phyloP scores from a whole-genome alignment of 2,113 vertebrate species.

The Synodontis membranacea region DNA sequence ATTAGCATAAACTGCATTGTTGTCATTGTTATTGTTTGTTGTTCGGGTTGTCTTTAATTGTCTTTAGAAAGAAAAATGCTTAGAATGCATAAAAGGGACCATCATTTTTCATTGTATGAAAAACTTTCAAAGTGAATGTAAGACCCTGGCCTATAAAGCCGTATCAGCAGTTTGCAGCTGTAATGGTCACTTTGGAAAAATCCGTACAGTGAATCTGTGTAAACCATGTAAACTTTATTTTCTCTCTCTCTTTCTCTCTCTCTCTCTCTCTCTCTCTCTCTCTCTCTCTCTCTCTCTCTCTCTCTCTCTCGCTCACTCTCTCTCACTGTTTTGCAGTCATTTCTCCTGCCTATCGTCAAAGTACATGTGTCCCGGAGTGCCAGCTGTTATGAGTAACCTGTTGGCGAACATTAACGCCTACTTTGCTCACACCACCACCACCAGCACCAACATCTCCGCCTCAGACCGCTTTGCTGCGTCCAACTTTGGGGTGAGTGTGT shows the following conservation, averaged over 20 bases:
- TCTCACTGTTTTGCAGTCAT: conserved; percentile 77
- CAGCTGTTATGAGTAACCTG: conserved; percentile 95
- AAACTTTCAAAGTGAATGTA: neutral
- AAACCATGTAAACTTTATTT: neutral
- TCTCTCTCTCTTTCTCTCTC: conserved; percentile 14
- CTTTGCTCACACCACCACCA: conserved; percentile 94
- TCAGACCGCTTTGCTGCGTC: conserved; percentile 96
- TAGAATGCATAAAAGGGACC: neutral
- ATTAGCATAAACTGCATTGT: neutral
- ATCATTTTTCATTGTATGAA: neutral
- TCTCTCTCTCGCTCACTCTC: neutral
- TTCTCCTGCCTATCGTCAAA: conserved; percentile 97
- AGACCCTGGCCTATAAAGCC: neutral
- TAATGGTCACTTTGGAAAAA: neutral
- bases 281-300: conserved; percentile 18
- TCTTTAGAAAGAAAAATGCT: neutral
- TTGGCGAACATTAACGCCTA: conserved; percentile 97
- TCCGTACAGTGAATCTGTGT: neutral
- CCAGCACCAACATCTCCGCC: conserved; percentile 92
- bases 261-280: conserved; percentile 9
- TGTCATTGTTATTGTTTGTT: neutral
- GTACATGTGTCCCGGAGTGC: conserved; percentile 96
- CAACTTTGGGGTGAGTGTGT: conserved; percentile 89
- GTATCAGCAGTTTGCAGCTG: neutral
- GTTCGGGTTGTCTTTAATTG: neutral